These are phyloP conservation scores for Drosophila bipectinata DNA, from an alignment of 1,140 invertebrate species.

Conservation along the genomic window DNA sequence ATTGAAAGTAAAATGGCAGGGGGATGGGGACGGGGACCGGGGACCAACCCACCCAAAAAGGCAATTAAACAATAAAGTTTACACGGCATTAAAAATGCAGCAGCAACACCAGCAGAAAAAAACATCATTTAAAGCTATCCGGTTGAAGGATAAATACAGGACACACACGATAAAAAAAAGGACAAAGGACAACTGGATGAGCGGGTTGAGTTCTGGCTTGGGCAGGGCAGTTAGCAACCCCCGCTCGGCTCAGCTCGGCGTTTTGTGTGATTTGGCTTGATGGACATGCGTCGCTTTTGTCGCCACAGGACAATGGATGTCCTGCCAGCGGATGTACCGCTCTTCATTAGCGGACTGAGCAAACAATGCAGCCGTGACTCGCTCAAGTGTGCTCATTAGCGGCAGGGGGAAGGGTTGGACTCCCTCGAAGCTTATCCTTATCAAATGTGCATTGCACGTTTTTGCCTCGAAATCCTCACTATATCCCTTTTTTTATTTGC, in stretches of 20 bases:
- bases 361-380: constrained; percentile 67
- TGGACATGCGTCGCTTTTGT: constrained; percentile 69
- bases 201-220: constrained; percentile 42
- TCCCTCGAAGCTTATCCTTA: constrained; percentile 40
- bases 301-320: constrained; percentile 66
- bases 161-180: not conserved
- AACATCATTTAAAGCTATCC: constrained; percentile 48
- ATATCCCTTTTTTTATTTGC: constrained; percentile 10
- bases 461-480: constrained; percentile 36
- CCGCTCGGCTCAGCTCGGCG: constrained; percentile 23
- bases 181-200: constrained; percentile 35
- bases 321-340: constrained; percentile 61
- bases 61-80: constrained; percentile 81
- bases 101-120: constrained; percentile 31
- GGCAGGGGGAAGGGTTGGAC: constrained; percentile 25
- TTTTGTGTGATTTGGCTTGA: constrained; percentile 66
- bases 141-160: constrained; percentile 8
- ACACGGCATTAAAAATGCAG: constrained; percentile 68
- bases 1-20: constrained; percentile 53
- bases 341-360: constrained; percentile 70
- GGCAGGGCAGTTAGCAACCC: constrained; percentile 34
- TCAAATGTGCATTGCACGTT: constrained; percentile 60
- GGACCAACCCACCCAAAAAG: constrained; percentile 32
- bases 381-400: constrained; percentile 80
- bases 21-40: constrained; percentile 15